A percentile compares a stretch with the other conserved stretches of the same genome.
Conservation (phyloP, 2,113 vertebrate species). For the Heliornis fulica region DNA sequence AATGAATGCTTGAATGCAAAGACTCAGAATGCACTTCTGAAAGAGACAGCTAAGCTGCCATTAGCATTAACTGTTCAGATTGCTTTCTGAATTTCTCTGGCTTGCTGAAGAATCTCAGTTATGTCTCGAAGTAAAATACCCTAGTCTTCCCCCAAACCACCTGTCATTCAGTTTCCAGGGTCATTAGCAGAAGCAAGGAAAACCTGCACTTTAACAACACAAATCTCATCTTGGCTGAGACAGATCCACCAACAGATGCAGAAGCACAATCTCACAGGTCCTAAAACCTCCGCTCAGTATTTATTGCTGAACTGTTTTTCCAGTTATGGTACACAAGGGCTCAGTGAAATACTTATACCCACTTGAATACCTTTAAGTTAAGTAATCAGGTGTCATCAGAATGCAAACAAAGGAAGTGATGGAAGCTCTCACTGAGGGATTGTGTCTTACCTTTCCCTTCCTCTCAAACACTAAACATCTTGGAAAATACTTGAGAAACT, state of each 20-base stretch:
- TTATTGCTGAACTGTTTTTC: background rate
- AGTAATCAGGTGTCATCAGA: conserved; percentile 37
- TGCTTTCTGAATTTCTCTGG: background rate
- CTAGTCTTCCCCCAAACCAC: background rate
- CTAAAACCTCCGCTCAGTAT: background rate
- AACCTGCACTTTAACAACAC: background rate
- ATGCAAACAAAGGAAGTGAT: conserved; percentile 16
- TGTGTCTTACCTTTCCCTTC: background rate
- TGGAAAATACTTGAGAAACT: conserved; percentile 22
- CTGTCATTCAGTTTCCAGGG: background rate
- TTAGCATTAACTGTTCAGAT: background rate
- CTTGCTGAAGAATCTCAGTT: background rate
- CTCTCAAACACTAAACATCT: background rate
- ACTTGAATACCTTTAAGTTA: conserved; percentile 30
- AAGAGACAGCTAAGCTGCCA: background rate
- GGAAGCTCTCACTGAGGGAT: background rate
- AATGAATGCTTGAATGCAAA: background rate
- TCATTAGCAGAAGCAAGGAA: background rate
- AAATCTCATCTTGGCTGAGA: background rate
- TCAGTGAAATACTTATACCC: background rate
- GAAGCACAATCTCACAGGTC: background rate
- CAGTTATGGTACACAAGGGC: background rate
- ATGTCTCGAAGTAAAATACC: background rate
- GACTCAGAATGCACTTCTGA: background rate
- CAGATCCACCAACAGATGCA: background rate